Base-by-base conservation (phyloP, 2,888 invertebrate genomes). In the Dromius quadrimaculatus region DNA sequence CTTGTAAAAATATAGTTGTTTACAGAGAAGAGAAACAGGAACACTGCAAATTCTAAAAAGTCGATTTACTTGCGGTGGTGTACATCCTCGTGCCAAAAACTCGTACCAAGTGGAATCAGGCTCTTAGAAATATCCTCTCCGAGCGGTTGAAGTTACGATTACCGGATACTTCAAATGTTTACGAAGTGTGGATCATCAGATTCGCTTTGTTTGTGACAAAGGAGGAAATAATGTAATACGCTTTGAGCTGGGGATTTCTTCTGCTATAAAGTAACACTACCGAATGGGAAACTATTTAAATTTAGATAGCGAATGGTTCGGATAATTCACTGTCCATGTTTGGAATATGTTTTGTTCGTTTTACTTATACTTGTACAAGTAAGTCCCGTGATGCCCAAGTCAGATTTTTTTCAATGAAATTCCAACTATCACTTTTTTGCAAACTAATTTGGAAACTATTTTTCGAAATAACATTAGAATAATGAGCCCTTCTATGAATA, bases 1-100 rank as follows among this genome's bases (percentile, higher is more conserved):
- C 50, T 28, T 28, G 50, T 54, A 28, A 54, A 54, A 54, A 54
- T 54, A 54, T 54, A 13, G 50, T 54, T 54, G 50, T 54, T 54
- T 54, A 54, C 50, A 28, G 17, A n/a, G n/a, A 15, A 23, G 47
- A 13, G 41, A 20, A 47, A 47, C 47, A 22, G 13, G 32, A 28
- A 28, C 13, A 54, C n/a, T 9, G 17, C 43, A 45, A 45, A 45
- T 22, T 20, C 20, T 13, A 54, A 28, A 28, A 41, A 41, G 41
- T 41, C 50, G 28, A 54, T 54, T 28, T 54, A 28, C 28, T 54
- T 54, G 50, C 28, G 50, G 50, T 28, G 50, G 32, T 54, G 50
- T 28, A 5, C 47, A 15, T 22, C 11, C 50, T n/a, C 28, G 28
- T 54, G 50, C 50, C 50, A 54, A 54, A 23, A 54, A 54, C 50